Evolutionary conservation across 2,888 invertebrate genomes (phyloP).

Genomic region (Trissoscelio sp.): DNA sequence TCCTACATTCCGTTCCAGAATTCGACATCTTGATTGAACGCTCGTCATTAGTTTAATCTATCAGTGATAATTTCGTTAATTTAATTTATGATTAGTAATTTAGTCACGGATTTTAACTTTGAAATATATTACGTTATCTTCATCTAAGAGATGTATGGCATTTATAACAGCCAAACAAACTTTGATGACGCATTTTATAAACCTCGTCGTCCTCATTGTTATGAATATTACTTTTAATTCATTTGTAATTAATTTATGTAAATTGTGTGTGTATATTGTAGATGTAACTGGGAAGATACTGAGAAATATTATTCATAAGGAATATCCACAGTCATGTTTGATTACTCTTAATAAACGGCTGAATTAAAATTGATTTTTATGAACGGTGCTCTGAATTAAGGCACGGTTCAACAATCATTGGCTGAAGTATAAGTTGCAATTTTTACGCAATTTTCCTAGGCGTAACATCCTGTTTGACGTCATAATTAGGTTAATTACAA

Average conservation of each 20-base stretch:
- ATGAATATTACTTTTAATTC: no score
- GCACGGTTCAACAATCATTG: conserved; percentile 55
- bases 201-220: no score
- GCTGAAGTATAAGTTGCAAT: conserved; percentile 47
- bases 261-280: no score
- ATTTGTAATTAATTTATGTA: no score
- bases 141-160: conserved; percentile 49
- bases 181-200: conserved; percentile 46
- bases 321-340: conserved; percentile 20
- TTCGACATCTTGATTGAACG: conserved; percentile 63
- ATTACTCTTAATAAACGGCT: conserved; percentile 32
- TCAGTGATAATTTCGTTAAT: conserved; percentile 65
- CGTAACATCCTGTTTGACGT: conserved; percentile 83
- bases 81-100: conserved; percentile 66
- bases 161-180: conserved; percentile 57
- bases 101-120: conserved; percentile 52
- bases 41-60: conserved; percentile 61
- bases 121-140: conserved; percentile 54
- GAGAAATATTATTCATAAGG: no score
- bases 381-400: conserved; percentile 47
- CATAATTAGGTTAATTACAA: conserved; percentile 82
- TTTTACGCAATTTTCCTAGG: conserved; percentile 78
- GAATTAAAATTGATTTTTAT: conserved; percentile 51
- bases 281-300: no score
- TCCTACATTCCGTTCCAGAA: conserved; percentile 56